phyloP scores from a whole-genome alignment of 2,113 vertebrate species.

The Syrrhaptes paradoxus region DNA sequence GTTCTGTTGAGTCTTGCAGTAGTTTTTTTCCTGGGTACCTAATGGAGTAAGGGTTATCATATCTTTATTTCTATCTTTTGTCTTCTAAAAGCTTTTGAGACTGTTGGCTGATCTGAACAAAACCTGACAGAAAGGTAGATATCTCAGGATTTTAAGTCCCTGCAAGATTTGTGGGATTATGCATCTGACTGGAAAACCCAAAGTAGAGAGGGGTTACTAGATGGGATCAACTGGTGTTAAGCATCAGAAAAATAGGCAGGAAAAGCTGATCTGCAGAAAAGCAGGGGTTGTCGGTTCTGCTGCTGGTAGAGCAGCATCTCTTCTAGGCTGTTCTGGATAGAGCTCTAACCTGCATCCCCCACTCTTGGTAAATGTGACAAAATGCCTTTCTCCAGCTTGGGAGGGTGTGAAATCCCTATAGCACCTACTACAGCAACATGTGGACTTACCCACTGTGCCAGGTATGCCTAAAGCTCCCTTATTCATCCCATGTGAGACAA shows the following conservation, averaged over 20 bases:
- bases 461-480: neutral
- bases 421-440: neutral
- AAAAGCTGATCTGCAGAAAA: neutral
- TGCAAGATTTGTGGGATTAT: constrained; percentile 24
- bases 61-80: neutral
- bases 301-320: neutral
- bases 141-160: neutral
- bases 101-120: neutral
- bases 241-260: neutral
- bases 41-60: neutral
- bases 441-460: fast-evolving
- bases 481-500: fast-evolving
- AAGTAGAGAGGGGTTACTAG: neutral
- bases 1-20: neutral
- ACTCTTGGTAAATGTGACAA: neutral
- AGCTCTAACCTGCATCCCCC: neutral
- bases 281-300: neutral
- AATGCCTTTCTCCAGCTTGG: neutral
- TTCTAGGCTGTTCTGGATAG: neutral
- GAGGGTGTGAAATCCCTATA: neutral
- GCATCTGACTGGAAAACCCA: neutral
- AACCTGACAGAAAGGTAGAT: constrained; percentile 1
- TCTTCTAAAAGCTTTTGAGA: constrained; percentile 27
- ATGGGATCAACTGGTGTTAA: neutral
- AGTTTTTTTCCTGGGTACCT: neutral